phyloP scores from a whole-genome alignment of 2,113 vertebrate species.

The Trogon surrucura region DNA sequence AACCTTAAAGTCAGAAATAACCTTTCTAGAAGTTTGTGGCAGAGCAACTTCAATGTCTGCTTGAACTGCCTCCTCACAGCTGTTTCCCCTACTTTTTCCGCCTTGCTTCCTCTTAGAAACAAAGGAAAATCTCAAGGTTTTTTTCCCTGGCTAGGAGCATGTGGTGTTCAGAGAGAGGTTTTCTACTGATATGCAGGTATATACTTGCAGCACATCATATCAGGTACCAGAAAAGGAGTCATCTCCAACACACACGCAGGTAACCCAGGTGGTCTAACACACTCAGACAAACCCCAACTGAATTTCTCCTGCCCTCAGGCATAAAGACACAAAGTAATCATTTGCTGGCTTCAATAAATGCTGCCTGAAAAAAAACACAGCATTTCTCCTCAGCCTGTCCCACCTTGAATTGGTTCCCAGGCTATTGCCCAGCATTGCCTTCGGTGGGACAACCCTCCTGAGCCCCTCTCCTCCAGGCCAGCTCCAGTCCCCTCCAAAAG shows the following conservation, averaged over 20 bases:
- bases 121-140: neutral
- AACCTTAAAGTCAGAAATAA: neutral
- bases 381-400: neutral
- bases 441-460: neutral
- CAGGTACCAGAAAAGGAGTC: neutral
- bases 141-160: neutral
- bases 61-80: neutral
- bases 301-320: neutral
- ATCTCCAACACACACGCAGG: neutral
- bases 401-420: neutral
- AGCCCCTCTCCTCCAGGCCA: neutral
- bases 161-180: neutral
- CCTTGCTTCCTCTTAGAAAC: neutral
- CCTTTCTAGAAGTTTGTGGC: neutral
- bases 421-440: neutral
- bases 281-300: neutral
- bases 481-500: neutral
- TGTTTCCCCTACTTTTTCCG: neutral
- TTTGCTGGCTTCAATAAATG: neutral
- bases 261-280: neutral
- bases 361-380: neutral
- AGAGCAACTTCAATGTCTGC: accelerated
- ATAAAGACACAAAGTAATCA: neutral
- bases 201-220: accelerated
- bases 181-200: accelerated